A percentile compares a stretch with the other conserved stretches of the same genome.
Conservation (phyloP, 2,113 vertebrate genomes). For the Theristicus caerulescens region DNA sequence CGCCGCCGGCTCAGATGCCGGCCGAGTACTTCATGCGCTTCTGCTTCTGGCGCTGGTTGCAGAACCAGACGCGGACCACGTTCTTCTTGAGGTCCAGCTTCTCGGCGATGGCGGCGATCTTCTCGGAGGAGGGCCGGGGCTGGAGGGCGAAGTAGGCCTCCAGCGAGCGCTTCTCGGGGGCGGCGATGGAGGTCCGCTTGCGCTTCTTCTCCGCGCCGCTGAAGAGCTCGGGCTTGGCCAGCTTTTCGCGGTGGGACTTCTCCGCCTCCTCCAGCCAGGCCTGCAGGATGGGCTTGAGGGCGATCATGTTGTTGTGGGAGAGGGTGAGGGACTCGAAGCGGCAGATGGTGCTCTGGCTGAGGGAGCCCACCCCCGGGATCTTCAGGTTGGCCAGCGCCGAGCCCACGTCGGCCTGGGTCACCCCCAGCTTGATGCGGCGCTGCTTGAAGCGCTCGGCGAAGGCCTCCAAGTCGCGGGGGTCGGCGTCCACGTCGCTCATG, state of each 20-base stretch:
- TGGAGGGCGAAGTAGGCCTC: slow-evolving; percentile 98
- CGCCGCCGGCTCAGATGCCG: slow-evolving; percentile 80
- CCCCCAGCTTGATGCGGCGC: slow-evolving; percentile 96
- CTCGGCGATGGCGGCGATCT: slow-evolving; percentile 97
- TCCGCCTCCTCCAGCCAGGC: slow-evolving; percentile 98
- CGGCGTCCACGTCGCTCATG: slow-evolving; percentile 97
- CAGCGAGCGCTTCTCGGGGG: slow-evolving; percentile 94
- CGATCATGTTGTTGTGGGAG: slow-evolving; percentile 99
- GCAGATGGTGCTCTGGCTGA: slow-evolving; percentile 99
- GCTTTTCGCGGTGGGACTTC: slow-evolving; percentile 96
- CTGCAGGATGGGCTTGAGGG: slow-evolving; percentile 96
- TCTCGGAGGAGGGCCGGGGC: slow-evolving; percentile 95
- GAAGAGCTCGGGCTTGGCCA: slow-evolving; percentile 97
- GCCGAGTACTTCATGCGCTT: slow-evolving; percentile 99
- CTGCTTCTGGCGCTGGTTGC: slow-evolving; percentile 99
- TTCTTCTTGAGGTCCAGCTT: slow-evolving; percentile 99
- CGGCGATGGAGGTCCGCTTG: slow-evolving; percentile 96
- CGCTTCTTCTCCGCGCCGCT: slow-evolving; percentile 95
- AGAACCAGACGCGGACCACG: slow-evolving; percentile 99
- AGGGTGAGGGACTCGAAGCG: slow-evolving; percentile 97
- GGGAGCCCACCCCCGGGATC: slow-evolving; percentile 97
- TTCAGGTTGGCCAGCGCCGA: slow-evolving; percentile 94
- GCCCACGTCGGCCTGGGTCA: slow-evolving; percentile 95
- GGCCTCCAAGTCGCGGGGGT: slow-evolving; percentile 96
- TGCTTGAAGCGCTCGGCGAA: slow-evolving; percentile 99